These are phyloP conservation scores for Nixonia krombeini DNA, from an alignment of 1,140 invertebrate species.

Conservation along the genomic window DNA sequence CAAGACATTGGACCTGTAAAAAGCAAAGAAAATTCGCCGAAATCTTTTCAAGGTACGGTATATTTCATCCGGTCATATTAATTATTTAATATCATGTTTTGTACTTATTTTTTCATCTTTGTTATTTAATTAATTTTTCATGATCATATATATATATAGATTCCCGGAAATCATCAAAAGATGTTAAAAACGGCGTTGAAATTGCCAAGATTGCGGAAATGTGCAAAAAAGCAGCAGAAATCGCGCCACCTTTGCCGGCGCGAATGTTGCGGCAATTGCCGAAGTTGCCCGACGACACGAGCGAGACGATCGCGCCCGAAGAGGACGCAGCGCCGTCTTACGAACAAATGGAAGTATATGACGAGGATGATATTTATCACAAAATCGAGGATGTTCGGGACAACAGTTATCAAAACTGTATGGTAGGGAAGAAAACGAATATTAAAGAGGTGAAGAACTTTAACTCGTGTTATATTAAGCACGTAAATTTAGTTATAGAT, in stretches of 20 bases:
- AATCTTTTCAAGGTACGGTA: not conserved
- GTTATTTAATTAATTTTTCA: no score
- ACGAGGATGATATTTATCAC: slow-evolving; percentile 65
- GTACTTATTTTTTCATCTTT: no score
- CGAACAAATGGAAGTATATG: slow-evolving; percentile 42
- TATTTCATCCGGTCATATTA: no score
- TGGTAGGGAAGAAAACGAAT: slow-evolving; percentile 20
- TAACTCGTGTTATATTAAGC: no score
- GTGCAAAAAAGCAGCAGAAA: not conserved
- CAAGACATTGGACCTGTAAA: slow-evolving; percentile 28
- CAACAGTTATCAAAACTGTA: slow-evolving; percentile 53
- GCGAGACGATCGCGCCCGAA: no score
- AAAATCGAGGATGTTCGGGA: slow-evolving; percentile 61
- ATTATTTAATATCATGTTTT: no score
- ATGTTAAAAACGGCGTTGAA: slow-evolving; percentile 6
- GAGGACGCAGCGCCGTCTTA: slow-evolving; percentile 14
- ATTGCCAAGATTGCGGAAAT: not conserved
- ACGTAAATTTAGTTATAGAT: no score
- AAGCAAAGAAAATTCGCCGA: slow-evolving; percentile 6
- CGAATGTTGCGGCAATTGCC: slow-evolving; percentile 57
- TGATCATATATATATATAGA: no score
- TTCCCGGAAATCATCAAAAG: no score
- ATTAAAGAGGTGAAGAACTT: slow-evolving; percentile 58
- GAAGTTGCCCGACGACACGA: no score
- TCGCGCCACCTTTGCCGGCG: slow-evolving; percentile 51